These are phyloP conservation scores for Phrynosoma platyrhinos DNA, from an alignment of 2,113 vertebrate genomes.

Conservation along the genomic window DNA sequence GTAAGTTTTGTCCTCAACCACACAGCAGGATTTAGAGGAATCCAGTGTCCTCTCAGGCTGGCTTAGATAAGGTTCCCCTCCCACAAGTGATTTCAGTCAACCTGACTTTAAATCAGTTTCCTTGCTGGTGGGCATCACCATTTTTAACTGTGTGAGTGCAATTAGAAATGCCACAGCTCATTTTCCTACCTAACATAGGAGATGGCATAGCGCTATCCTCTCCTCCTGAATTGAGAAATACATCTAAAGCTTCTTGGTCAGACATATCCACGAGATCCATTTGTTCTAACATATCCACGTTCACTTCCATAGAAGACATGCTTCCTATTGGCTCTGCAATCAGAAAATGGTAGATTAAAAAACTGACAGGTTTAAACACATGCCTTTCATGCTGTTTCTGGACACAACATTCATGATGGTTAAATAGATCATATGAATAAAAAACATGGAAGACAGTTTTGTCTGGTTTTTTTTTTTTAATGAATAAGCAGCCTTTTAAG, in stretches of 20 bases:
- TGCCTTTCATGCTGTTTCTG: not conserved
- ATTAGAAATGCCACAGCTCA: not conserved
- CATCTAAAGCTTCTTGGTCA: constrained; percentile 94
- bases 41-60: not conserved
- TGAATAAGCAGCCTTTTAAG: not conserved
- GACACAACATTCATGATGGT: not conserved
- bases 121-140: too few relatives aligned
- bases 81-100: not conserved
- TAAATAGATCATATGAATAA: not conserved
- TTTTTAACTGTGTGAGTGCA: not conserved
- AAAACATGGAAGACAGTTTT: not conserved
- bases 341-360: not conserved
- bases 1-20: not conserved
- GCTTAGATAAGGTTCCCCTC: not conserved
- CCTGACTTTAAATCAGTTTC: not conserved
- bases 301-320: constrained; percentile 96
- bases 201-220: constrained; percentile 82
- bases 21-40: not conserved
- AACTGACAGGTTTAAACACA: not conserved
- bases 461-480: not conserved
- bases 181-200: constrained; percentile 81
- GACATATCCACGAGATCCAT: constrained; percentile 91
- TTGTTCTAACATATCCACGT: constrained; percentile 93
- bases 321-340: constrained; percentile 84
- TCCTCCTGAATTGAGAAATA: constrained; percentile 89